Evolutionary conservation across 1,140 invertebrate species (phyloP).

Genomic region (Oedothorax gibbosus): DNA sequence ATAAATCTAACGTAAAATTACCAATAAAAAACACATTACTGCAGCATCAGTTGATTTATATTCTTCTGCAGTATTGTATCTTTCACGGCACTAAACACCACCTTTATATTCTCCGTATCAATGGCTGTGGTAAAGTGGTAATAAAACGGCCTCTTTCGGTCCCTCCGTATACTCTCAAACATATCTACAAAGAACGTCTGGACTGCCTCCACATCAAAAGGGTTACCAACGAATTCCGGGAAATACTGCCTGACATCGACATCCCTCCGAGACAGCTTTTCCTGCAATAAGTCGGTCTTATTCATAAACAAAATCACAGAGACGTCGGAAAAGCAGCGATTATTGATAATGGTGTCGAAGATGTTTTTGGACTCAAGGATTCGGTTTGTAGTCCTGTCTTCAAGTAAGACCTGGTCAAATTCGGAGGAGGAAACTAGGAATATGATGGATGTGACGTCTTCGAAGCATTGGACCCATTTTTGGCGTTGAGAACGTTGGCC

Average conservation of each 20-base stretch:
- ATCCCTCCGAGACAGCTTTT: slow-evolving; percentile 60
- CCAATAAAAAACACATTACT: slow-evolving; percentile 70
- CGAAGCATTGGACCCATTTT: slow-evolving; percentile 98
- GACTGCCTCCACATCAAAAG: slow-evolving; percentile 86
- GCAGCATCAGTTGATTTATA: slow-evolving; percentile 91
- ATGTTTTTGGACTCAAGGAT: slow-evolving; percentile 95
- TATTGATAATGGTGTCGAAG: slow-evolving; percentile 98
- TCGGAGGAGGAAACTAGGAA: slow-evolving; percentile 97
- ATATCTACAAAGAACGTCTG: slow-evolving; percentile 85
- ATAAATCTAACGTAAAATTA: background rate
- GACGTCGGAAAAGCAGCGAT: slow-evolving; percentile 89
- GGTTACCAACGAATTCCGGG: slow-evolving; percentile 87
- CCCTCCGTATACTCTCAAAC: slow-evolving; percentile 79
- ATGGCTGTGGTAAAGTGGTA: slow-evolving; percentile 98
- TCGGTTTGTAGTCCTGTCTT: slow-evolving; percentile 94
- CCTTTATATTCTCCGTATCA: slow-evolving; percentile 97
- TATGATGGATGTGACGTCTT: slow-evolving; percentile 94
- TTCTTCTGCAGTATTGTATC: slow-evolving; percentile 96
- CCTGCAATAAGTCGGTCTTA: slow-evolving; percentile 75
- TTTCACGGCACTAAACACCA: slow-evolving; percentile 97
- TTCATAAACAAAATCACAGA: slow-evolving; percentile 98
- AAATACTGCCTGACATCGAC: slow-evolving; percentile 75
- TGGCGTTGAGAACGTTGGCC: slow-evolving; percentile 96
- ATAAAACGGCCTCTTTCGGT: slow-evolving; percentile 81
- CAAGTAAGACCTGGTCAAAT: slow-evolving; percentile 94